Evolutionary conservation across 2,888 invertebrate genomes (phyloP).

Genomic region (Dicyrtomina minuta): DNA sequence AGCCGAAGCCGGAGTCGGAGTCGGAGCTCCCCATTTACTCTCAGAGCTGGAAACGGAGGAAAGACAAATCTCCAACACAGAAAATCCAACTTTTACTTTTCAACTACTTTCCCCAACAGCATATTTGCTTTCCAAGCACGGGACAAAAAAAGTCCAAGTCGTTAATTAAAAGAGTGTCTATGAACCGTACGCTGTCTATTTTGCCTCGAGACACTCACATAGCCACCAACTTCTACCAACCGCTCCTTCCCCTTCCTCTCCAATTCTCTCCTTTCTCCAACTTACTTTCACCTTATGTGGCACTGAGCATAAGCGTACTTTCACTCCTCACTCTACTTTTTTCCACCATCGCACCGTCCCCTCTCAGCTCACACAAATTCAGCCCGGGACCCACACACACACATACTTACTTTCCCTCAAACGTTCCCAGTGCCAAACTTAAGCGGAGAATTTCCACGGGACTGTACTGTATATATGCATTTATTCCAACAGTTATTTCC

Average conservation of each 20-base stretch:
- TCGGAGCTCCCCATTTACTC: background rate
- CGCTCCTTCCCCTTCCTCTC: background rate
- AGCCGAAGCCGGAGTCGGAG: too few species aligned
- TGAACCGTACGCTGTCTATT: background rate
- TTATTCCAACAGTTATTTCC: too few species aligned
- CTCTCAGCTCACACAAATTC: background rate
- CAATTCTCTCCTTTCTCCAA: background rate
- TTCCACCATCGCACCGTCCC: background rate
- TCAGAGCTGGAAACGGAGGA: background rate
- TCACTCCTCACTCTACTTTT: background rate
- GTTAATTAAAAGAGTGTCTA: constrained; percentile 30
- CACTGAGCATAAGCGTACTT: too few species aligned
- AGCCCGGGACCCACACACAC: background rate
- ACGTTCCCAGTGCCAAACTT: background rate
- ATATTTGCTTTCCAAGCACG: constrained; percentile 26
- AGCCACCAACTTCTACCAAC: background rate
- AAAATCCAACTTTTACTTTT: constrained; percentile 28
- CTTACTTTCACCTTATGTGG: background rate
- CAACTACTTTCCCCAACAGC: constrained; percentile 8
- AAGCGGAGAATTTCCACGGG: too few species aligned
- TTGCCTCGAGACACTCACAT: background rate
- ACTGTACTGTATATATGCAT: too few species aligned
- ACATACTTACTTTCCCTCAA: background rate
- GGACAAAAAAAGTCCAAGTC: constrained; percentile 18
- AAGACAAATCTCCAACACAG: constrained; percentile 12